Evolutionary conservation across 2,888 invertebrate species (phyloP).

Genomic region (Philereme transversata): DNA sequence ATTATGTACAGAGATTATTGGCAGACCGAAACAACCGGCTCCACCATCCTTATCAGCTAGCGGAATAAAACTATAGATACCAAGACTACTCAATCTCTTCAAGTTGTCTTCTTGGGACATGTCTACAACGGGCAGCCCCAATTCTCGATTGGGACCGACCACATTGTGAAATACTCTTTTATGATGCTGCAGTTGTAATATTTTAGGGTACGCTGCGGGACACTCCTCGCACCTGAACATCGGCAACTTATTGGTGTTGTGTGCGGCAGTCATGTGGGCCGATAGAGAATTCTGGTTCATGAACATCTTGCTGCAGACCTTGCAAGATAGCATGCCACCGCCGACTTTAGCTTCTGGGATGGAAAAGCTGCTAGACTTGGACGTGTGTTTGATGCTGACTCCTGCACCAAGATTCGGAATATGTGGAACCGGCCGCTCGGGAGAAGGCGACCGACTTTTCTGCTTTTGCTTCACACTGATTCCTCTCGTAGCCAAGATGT

Average conservation of each 20-base stretch:
- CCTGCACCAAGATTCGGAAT: slow-evolving; percentile 79
- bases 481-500: slow-evolving; percentile 89
- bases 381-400: slow-evolving; percentile 81
- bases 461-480: slow-evolving; percentile 90
- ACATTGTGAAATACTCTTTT: slow-evolving; percentile 79
- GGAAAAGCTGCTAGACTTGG: slow-evolving; percentile 69
- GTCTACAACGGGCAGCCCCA: slow-evolving; percentile 90
- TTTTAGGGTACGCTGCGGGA: slow-evolving; percentile 88
- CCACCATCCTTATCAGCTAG: slow-evolving; percentile 85
- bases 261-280: slow-evolving; percentile 70
- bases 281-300: slow-evolving; percentile 67
- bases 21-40: slow-evolving; percentile 87
- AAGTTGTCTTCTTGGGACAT: slow-evolving; percentile 87
- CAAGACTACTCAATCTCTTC: slow-evolving; percentile 85
- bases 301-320: slow-evolving; percentile 77
- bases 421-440: slow-evolving; percentile 73
- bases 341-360: slow-evolving; percentile 75
- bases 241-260: slow-evolving; percentile 67
- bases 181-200: slow-evolving; percentile 86
- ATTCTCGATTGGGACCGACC: slow-evolving; percentile 78
- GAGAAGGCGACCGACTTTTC: slow-evolving; percentile 74
- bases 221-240: slow-evolving; percentile 87
- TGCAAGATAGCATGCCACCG: slow-evolving; percentile 68
- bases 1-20: slow-evolving; percentile 87
- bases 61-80: slow-evolving; percentile 90